A percentile compares a stretch with the other conserved stretches of the same genome.
phyloP scores from a whole-genome alignment of 2,113 vertebrate genomes.

The Halichoeres trimaculatus region DNA sequence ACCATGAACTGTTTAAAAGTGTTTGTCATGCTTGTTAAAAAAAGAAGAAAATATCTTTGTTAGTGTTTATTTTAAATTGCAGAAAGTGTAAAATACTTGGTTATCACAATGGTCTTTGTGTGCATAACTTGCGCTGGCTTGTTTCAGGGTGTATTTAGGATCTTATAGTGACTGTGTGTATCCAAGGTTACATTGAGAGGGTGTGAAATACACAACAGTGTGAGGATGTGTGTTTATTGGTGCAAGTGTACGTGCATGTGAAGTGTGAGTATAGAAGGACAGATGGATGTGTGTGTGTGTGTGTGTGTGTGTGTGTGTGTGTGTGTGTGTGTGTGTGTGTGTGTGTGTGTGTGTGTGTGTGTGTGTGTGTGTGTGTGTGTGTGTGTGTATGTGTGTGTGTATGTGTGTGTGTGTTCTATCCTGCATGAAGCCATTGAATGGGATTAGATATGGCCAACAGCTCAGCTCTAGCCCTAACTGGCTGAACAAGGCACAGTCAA shows the following conservation, averaged over 20 bases:
- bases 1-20: background rate
- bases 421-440: slow-evolving; percentile 49
- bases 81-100: background rate
- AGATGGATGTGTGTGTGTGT: background rate
- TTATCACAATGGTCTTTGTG: background rate
- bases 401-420: slow-evolving; percentile 24
- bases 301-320: slow-evolving; percentile 10
- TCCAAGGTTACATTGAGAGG: slow-evolving; percentile 20
- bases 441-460: slow-evolving; percentile 59
- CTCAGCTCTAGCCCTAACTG: slow-evolving; percentile 56
- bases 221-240: slow-evolving; percentile 17
- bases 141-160: background rate
- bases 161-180: slow-evolving; percentile 2
- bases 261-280: background rate
- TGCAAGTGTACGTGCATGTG: background rate
- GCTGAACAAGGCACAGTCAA: slow-evolving; percentile 26
- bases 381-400: slow-evolving; percentile 5
- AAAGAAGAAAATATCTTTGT: background rate
- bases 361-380: slow-evolving; percentile 1
- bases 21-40: background rate
- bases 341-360: background rate
- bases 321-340: slow-evolving; percentile 13
- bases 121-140: background rate
- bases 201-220: slow-evolving; percentile 36
- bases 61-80: background rate